Evolutionary conservation across 2,888 invertebrate species (phyloP), one percentile per base, ranked within the genome.

Genomic region (Drosophila gaucha): DNA sequence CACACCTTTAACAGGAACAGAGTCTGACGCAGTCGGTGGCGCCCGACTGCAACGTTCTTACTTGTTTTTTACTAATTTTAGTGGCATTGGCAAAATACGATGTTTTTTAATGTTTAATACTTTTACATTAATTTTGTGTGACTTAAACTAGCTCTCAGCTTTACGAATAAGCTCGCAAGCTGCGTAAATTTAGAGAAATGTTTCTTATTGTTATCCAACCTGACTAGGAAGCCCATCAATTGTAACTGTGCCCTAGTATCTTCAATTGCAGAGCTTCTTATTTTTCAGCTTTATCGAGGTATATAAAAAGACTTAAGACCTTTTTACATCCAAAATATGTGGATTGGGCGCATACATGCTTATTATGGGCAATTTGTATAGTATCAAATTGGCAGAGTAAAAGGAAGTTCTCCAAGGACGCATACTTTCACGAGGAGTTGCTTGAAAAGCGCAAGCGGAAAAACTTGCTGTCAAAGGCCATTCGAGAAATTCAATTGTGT

Each of bases 291-390:
- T 46, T 22, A 20, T 31, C 14, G 14, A 46, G 31, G 57, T 56
- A 20, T 56, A 46, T 44, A 38, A 43, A 64, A 47, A 57, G 49
- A 51, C 54, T 59, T 50, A 44, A 59, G 52, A 41, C 41, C 46
- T 35, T 49, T 56, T 22, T 26, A 9, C 24, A 12, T 22, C 9
- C 16, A 41, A 41, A 14, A 41, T 24, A 10, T 14, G 14, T 8
- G 24, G 24, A 4, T 35, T 28, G 33, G 31, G 36, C 36, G 22
- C 30, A 59, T 51, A 51, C 72, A 72, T 58, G 73, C 68, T 72
- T 73, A 73, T 72, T 72, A 68, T 64, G 38, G 57, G 52, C 68
- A 73, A 68, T 68, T 68, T 68, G 73, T 59, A 50, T 55, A 59
- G 68, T 68, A 28, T 47, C 35, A 33, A 65, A 65, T 59, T 71